A percentile compares a stretch with the other conserved stretches of the same genome.
Conservation (phyloP, 2,888 invertebrate species). For the Ephialtes manifestator region DNA sequence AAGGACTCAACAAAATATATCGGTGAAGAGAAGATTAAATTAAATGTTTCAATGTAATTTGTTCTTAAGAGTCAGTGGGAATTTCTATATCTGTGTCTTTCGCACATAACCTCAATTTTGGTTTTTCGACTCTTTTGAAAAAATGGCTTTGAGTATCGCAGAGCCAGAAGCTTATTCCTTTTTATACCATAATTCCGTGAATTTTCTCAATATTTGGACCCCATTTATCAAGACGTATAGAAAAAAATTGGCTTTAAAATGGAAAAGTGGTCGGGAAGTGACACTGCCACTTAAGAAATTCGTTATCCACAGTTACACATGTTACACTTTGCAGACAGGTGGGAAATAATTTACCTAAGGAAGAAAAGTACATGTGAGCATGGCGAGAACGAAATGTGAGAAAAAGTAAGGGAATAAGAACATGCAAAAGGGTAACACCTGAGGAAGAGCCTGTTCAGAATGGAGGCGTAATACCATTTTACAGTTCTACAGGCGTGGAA, state of each 20-base stretch:
- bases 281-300: not conserved
- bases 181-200: too few relatives aligned
- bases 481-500: constrained; percentile 65
- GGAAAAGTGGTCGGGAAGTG: too few relatives aligned
- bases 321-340: not conserved
- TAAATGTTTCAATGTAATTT: not conserved
- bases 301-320: not conserved
- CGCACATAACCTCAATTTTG: too few relatives aligned
- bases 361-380: not conserved
- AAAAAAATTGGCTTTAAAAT: too few relatives aligned
- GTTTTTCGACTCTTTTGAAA: too few relatives aligned
- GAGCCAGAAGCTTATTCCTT: too few relatives aligned
- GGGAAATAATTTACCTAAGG: not conserved
- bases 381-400: not conserved
- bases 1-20: not conserved
- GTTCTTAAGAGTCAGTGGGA: not conserved
- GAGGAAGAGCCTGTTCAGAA: not conserved
- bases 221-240: too few relatives aligned
- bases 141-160: too few relatives aligned
- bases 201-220: too few relatives aligned
- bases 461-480: constrained; percentile 71
- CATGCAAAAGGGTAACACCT: not conserved
- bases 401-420: not conserved
- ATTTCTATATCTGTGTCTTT: too few relatives aligned
- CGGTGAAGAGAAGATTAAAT: not conserved